A percentile compares a stretch with the other conserved stretches of the same genome.
Evolutionary conservation across 2,113 vertebrate genomes (phyloP).

Genomic region (Prionailurus viverrinus): DNA sequence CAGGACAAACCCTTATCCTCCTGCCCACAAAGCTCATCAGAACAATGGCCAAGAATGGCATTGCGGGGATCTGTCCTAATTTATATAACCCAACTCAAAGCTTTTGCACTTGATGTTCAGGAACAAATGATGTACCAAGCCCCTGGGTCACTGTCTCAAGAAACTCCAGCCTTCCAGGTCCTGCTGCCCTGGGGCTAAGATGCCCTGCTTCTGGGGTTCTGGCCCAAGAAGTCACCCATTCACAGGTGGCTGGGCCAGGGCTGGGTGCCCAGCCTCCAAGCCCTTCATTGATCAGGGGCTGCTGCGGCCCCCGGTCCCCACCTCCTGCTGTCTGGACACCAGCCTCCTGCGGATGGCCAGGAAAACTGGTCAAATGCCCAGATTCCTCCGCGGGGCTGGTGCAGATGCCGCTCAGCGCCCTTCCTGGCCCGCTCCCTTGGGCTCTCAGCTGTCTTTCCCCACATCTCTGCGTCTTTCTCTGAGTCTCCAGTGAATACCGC

Average conservation of each 20-base stretch:
- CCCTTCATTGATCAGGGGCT: not conserved
- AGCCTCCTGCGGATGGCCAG: not conserved
- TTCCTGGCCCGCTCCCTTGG: not conserved
- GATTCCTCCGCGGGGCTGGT: fast-evolving
- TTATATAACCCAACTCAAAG: not conserved
- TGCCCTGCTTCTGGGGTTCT: not conserved
- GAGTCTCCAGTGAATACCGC: not conserved
- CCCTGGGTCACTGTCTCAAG: not conserved
- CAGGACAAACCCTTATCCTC: not conserved
- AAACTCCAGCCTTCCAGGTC: not conserved
- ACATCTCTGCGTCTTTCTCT: not conserved
- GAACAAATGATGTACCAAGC: not conserved
- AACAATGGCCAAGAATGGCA: not conserved
- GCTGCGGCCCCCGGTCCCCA: too few relatives aligned
- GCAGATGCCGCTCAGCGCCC: not conserved
- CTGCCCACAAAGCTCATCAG: not conserved
- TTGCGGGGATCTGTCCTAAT: not conserved
- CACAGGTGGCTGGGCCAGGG: not conserved
- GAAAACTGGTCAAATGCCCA: not conserved
- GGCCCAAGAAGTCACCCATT: not conserved
- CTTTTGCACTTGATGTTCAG: not conserved
- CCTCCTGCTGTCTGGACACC: not conserved
- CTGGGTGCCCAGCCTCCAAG: not conserved
- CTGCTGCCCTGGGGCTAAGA: not conserved
- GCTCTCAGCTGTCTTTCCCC: not conserved